Percentiles rank a stretch among this genome's conserved stretches.
Evolutionary conservation across 2,797 vertebrate genomes (phyloP).

Genomic region (Cercopithecus diana): DNA sequence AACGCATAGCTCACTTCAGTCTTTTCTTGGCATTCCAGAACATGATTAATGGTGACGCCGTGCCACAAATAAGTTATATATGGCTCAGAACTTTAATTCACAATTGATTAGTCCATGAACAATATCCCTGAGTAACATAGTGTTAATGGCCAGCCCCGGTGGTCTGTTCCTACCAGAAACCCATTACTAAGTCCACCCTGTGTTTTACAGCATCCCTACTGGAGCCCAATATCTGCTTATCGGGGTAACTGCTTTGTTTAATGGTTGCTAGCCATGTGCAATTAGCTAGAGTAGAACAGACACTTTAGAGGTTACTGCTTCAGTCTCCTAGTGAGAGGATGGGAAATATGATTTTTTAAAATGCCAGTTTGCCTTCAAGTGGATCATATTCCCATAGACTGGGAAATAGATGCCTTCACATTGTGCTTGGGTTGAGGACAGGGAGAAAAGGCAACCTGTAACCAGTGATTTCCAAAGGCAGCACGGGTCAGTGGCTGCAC

Average conservation of each 20-base stretch:
- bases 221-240: background rate
- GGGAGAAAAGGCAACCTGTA: background rate
- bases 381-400: background rate
- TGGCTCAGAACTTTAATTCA: constrained; percentile 38
- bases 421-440: background rate
- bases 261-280: background rate
- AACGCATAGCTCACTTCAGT: background rate
- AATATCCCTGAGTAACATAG: constrained; percentile 7
- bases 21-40: constrained; percentile 38
- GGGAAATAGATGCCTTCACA: background rate
- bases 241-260: background rate
- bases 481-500: background rate
- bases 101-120: constrained; percentile 46
- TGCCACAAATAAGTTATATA: background rate
- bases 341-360: background rate
- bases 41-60: constrained; percentile 38
- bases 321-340: background rate
- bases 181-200: background rate
- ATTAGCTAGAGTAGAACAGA: background rate
- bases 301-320: background rate
- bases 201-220: background rate
- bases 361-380: background rate
- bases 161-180: constrained; percentile 57
- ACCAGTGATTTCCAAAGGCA: background rate
- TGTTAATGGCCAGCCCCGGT: constrained; percentile 52